A percentile compares a stretch with the other conserved stretches of the same genome.
Conservation (phyloP, 1,140 invertebrate genomes). For the Littorina saxatilis region DNA sequence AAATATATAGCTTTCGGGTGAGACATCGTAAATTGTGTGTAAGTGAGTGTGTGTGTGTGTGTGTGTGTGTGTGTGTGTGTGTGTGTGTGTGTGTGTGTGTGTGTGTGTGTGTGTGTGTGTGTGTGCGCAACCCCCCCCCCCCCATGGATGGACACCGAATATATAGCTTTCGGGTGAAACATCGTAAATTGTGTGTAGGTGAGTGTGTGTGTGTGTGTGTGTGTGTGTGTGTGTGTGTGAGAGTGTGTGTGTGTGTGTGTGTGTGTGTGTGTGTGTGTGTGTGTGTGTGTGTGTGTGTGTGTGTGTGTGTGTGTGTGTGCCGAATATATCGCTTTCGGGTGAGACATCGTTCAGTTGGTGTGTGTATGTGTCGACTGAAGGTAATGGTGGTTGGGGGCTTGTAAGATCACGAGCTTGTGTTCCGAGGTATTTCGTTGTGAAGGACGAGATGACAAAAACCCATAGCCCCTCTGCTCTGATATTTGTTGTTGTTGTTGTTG, state of each 20-base stretch:
- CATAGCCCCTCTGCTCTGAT: too few species aligned
- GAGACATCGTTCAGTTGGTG: neutral
- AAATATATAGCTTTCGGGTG: slow-evolving; percentile 77
- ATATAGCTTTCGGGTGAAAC: slow-evolving; percentile 75
- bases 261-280: neutral
- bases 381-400: too few species aligned
- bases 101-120: neutral
- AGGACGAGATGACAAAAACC: too few species aligned
- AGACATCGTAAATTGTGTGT: neutral
- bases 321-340: slow-evolving; percentile 77
- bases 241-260: neutral
- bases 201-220: neutral
- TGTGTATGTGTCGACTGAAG: slow-evolving; percentile 1
- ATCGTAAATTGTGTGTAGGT: neutral
- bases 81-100: neutral
- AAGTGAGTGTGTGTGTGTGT: neutral
- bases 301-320: slow-evolving; percentile 33
- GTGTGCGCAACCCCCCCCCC: neutral
- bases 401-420: neutral
- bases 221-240: slow-evolving; percentile 2
- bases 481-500: too few species aligned
- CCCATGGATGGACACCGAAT: slow-evolving; percentile 76
- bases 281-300: slow-evolving; percentile 5
- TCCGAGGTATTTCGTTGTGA: too few species aligned
- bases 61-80: slow-evolving; percentile 6